These are phyloP conservation scores for Steinernema carpocapsae DNA, from an alignment of 2,888 invertebrate genomes.

Conservation along the genomic window DNA sequence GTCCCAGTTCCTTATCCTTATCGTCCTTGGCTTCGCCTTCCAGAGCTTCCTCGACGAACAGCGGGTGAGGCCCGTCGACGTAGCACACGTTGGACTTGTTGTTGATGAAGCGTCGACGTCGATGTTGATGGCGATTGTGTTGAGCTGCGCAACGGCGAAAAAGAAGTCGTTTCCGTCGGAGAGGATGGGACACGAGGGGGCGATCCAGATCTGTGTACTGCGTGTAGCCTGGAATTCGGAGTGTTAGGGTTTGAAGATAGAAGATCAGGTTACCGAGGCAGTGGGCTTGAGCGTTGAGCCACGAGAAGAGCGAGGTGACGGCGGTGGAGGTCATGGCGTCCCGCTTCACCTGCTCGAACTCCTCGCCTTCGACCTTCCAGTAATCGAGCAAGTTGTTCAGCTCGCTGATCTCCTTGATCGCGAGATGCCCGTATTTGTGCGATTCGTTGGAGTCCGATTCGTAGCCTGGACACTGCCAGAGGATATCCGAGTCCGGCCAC, in stretches of 20 bases:
- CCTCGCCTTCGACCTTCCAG: constrained; percentile 54
- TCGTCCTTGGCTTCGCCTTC: background rate
- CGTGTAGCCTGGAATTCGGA: constrained; percentile 77
- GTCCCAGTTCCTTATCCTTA: background rate
- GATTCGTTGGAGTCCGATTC: constrained; percentile 59
- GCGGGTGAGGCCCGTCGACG: constrained; percentile 37
- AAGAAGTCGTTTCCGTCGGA: constrained; percentile 87
- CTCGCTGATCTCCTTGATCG: constrained; percentile 56
- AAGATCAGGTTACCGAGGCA: constrained; percentile 51
- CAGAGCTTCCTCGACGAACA: constrained; percentile 11
- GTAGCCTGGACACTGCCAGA: constrained; percentile 68
- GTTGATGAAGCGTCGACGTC: constrained; percentile 51
- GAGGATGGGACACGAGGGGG: constrained; percentile 86
- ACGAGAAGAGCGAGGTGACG: constrained; percentile 62
- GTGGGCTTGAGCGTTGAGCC: constrained; percentile 67
- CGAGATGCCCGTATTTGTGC: constrained; percentile 55
- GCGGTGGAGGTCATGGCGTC: constrained; percentile 54
- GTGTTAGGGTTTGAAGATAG: background rate
- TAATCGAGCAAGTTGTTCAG: constrained; percentile 48
- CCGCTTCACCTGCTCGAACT: constrained; percentile 42
- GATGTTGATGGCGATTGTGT: constrained; percentile 75
- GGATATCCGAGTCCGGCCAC: constrained; percentile 59
- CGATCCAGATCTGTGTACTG: constrained; percentile 88
- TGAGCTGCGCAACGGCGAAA: constrained; percentile 88
- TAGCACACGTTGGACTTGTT: constrained; percentile 35